Conservation (phyloP, 1,140 invertebrate genomes). For the Eufriesea mexicana region DNA sequence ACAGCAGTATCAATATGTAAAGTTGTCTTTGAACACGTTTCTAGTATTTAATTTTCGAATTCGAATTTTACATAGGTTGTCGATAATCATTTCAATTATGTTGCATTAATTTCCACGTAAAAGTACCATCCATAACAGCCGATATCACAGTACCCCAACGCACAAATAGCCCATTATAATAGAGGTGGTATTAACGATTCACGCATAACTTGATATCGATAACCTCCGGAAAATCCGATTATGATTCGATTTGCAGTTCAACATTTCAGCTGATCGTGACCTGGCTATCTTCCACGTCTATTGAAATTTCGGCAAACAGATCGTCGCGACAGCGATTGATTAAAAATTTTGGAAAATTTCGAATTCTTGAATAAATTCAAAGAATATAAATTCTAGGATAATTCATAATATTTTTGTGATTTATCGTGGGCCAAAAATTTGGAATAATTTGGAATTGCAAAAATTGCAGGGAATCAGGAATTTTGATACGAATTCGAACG, state of each 20-base stretch:
- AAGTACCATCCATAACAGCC: conserved; percentile 35
- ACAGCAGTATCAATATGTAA: neutral
- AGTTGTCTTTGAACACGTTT: no score
- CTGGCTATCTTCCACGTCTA: neutral
- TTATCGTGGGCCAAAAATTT: no score
- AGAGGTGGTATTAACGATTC: conserved; percentile 16
- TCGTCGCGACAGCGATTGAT: no score
- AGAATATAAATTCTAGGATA: no score
- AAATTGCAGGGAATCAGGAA: no score
- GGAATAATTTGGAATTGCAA: no score
- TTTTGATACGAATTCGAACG: no score
- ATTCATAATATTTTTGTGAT: no score
- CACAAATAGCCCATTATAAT: conserved; percentile 37
- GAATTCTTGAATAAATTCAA: neutral
- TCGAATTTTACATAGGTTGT: neutral
- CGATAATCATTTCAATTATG: conserved; percentile 53
- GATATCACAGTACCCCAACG: conserved; percentile 20
- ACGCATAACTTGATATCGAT: conserved; percentile 41
- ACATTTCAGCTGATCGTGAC: conserved; percentile 2
- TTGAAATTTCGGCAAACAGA: neutral
- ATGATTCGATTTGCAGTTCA: conserved; percentile 11
- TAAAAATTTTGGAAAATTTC: neutral
- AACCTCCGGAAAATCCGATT: conserved; percentile 60
- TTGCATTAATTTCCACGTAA: conserved; percentile 31
- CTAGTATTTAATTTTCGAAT: neutral